Evolutionary conservation across 2,113 vertebrate species (phyloP).

Genomic region (Antigone vipio): DNA sequence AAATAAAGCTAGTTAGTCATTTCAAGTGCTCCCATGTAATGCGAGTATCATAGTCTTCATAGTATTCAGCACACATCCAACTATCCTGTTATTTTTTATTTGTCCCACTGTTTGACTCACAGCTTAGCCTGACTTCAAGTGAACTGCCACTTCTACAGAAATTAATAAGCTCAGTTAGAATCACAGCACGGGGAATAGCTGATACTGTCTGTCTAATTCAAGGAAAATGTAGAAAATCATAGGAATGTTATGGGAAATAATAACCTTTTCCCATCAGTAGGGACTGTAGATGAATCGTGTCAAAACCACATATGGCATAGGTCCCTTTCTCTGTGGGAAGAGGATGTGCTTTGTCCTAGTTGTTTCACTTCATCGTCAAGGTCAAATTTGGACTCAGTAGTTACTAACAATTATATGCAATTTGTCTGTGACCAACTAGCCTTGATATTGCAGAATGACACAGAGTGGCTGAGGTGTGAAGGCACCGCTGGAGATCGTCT

Average conservation of each 20-base stretch:
- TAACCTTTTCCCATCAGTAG: neutral
- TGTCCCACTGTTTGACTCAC: neutral
- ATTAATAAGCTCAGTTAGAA: neutral
- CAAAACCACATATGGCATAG: fast-evolving
- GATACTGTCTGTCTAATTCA: neutral
- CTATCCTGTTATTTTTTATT: neutral
- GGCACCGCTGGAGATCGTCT: neutral
- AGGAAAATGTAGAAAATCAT: neutral
- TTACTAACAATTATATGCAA: neutral
- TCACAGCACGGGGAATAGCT: neutral
- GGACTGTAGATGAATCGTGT: neutral
- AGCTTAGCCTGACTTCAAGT: neutral
- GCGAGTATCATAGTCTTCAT: neutral
- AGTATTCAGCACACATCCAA: neutral
- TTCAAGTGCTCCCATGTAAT: neutral
- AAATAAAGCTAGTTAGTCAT: neutral
- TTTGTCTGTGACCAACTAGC: neutral
- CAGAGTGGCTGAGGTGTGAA: neutral
- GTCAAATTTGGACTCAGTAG: neutral
- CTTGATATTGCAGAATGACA: neutral
- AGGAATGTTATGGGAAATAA: neutral
- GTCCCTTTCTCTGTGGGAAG: neutral
- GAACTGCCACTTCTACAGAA: neutral
- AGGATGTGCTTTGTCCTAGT: neutral
- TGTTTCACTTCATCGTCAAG: neutral